These are phyloP conservation scores for Malacoctenus gilli DNA, from an alignment of 2,797 vertebrate genomes.

Conservation along the genomic window DNA sequence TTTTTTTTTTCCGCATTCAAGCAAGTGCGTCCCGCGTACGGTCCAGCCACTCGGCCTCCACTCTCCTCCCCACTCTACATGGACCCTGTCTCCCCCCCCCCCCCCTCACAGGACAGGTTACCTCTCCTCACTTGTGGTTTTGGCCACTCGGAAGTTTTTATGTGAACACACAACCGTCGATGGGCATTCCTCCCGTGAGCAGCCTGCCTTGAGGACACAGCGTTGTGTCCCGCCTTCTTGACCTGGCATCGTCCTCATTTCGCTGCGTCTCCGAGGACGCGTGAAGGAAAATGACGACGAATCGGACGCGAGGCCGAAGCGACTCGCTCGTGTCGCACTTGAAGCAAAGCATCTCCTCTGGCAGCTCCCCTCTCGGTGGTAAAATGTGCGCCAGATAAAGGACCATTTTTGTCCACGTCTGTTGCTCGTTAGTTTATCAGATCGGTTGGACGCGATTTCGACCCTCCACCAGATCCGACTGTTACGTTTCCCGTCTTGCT, in stretches of 20 bases:
- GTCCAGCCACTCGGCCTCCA: too few species aligned
- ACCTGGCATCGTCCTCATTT: neutral
- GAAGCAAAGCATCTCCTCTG: neutral
- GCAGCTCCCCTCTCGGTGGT: neutral
- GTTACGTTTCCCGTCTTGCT: neutral
- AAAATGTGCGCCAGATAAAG: neutral
- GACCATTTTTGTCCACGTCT: neutral
- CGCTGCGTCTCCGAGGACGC: neutral
- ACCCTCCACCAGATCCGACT: neutral
- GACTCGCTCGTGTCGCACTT: neutral
- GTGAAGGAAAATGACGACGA: neutral
- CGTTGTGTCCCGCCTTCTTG: neutral
- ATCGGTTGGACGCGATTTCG: neutral
- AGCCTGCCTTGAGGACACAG: neutral
- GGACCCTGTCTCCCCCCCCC: too few species aligned
- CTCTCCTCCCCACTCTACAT: too few species aligned
- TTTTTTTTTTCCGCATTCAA: too few species aligned
- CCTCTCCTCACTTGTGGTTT: too few species aligned
- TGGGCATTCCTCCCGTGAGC: too few species aligned
- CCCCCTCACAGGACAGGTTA: too few species aligned
- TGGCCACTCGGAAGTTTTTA: too few species aligned
- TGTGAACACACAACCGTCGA: too few species aligned
- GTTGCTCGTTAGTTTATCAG: neutral
- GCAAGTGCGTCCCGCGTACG: too few species aligned
- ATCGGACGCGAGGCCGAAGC: neutral